A percentile compares a stretch with the other conserved stretches of the same genome.
Conservation (phyloP, 2,888 invertebrate genomes). For the Mesoligia furuncula region DNA sequence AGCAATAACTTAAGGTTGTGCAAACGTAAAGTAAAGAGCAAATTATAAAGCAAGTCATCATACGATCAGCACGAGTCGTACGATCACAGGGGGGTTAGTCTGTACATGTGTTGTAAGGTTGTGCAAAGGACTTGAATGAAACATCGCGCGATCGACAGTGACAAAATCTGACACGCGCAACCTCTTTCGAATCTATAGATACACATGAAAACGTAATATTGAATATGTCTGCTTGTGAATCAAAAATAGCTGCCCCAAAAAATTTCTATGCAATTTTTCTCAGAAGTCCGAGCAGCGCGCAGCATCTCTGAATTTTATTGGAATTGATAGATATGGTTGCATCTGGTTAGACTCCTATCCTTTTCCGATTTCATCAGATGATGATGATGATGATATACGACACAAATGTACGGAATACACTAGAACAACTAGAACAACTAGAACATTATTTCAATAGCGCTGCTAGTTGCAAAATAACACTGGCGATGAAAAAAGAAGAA, state of each 20-base stretch:
- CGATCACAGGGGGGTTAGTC: constrained; percentile 44
- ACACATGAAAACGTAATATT: constrained; percentile 50
- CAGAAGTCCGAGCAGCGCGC: neutral
- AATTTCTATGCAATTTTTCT: constrained; percentile 38
- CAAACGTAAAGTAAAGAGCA: constrained; percentile 55
- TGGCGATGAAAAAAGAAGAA: neutral
- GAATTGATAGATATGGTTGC: neutral
- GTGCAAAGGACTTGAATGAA: constrained; percentile 60
- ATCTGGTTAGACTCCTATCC: neutral
- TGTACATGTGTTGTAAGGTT: constrained; percentile 59
- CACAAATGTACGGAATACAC: neutral
- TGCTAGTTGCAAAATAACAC: neutral
- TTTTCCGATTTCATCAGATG: neutral
- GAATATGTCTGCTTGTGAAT: constrained; percentile 34
- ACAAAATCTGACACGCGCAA: constrained; percentile 65
- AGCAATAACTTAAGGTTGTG: constrained; percentile 44
- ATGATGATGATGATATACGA: neutral
- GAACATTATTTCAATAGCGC: neutral
- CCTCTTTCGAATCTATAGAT: constrained; percentile 54
- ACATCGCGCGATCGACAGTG: constrained; percentile 58
- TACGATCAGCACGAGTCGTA: constrained; percentile 48
- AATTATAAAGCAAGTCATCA: constrained; percentile 58
- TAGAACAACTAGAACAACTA: no score
- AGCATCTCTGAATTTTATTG: neutral
- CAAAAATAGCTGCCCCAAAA: constrained; percentile 57